Evolutionary conservation across 2,888 invertebrate genomes (phyloP).

Genomic region (Cantharis rustica): DNA sequence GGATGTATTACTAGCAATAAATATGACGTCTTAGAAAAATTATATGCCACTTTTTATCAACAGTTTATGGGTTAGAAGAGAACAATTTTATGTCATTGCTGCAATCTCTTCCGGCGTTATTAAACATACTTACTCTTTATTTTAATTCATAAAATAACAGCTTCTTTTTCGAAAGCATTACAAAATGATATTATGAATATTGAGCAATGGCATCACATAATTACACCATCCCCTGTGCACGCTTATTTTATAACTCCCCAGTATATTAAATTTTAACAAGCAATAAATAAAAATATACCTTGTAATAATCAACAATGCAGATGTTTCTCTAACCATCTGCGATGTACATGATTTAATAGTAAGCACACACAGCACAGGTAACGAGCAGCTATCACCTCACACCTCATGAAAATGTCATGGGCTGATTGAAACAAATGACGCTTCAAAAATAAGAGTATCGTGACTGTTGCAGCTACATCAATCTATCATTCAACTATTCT

Average conservation of each 20-base stretch:
- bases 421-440: constrained; percentile 40
- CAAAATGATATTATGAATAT: neutral
- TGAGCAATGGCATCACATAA: neutral
- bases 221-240: neutral
- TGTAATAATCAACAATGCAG: constrained; percentile 15
- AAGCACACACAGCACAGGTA: constrained; percentile 13
- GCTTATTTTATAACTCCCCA: neutral
- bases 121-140: no score
- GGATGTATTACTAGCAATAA: constrained; percentile 28
- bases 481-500: constrained; percentile 11
- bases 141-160: neutral
- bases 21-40: constrained; percentile 29
- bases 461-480: constrained; percentile 13
- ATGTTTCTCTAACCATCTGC: constrained; percentile 25
- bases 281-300: constrained; percentile 10
- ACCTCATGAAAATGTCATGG: constrained; percentile 33
- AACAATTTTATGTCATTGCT: neutral
- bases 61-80: neutral
- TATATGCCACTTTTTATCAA: constrained; percentile 11
- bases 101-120: neutral
- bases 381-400: constrained; percentile 19
- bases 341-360: constrained; percentile 19
- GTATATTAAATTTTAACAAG: constrained; percentile 6
- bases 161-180: neutral
- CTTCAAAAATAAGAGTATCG: constrained; percentile 14